Evolutionary conservation across 2,888 invertebrate genomes (phyloP), one percentile per base, ranked within the genome.

Genomic region (Drosophila flavopinicola): DNA sequence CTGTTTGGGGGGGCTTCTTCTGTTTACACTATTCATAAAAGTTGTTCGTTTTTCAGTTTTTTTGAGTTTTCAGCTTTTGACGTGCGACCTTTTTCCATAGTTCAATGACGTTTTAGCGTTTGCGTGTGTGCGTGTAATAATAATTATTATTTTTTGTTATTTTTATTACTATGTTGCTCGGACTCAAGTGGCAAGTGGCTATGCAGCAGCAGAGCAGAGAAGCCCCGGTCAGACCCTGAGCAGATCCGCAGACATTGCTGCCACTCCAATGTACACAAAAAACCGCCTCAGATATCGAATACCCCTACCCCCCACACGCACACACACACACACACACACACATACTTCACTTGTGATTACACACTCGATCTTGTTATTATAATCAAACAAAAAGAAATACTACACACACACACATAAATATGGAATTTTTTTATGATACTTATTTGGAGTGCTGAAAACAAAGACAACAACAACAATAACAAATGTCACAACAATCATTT

Each of bases 61-160:
- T 64, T 66, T 48, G 25, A 47, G 44, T 54, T 65, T 68, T 45
- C 44, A 56, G 27, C 29, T 47, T 67, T 41, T 66, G 74, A 66
- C 53, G 70, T 59, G 67, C 69, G 85, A 85, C 85, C 88, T 76
- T 75, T 84, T 38, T 44, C 44, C 71, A 82, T 71, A 88, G 85
- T 85, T 85, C 88, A 85, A 85, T 88, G 87, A 87, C 85, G 88
- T 74, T 78, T 66, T 54, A 51, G 53, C 54, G 20, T 29, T n/a
- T 20, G 17, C 17, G 20, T 17, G 44, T 44, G 11, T 20, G 20
- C 20, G 20, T 32, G 59, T 49, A 71, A 65, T 87, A 74, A 82
- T 85, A 39, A 83, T 75, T 45, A 74, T 72, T 70, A 75, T 83
- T 66, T 84, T 49, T 76, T 66, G 60, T 71, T 75, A 71, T 85